Conservation (phyloP, 1,140 invertebrate species). For the Macrotrachela quadricornifera region DNA sequence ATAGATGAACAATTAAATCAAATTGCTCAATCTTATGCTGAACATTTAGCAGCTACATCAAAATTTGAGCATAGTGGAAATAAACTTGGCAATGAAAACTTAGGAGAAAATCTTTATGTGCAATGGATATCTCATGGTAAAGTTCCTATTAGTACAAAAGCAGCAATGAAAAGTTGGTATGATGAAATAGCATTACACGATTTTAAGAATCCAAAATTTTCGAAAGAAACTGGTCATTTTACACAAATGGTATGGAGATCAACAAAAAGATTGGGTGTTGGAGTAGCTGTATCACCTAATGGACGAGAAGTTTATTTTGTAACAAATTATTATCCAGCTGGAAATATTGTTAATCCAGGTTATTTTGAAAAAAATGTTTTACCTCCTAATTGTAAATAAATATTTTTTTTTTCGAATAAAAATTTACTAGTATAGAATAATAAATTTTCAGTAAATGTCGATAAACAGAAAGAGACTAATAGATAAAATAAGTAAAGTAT, state of each 20-base stretch:
- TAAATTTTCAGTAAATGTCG: too few relatives aligned
- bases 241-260: constrained; percentile 43
- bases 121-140: not conserved
- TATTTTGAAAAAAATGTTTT: too few relatives aligned
- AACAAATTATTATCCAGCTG: constrained; percentile 59
- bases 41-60: constrained; percentile 53
- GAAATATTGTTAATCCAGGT: constrained; percentile 43
- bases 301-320: constrained; percentile 46
- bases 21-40: constrained; percentile 60
- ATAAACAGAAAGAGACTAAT: too few relatives aligned
- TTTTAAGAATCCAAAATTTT: constrained; percentile 12
- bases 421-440: too few relatives aligned
- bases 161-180: constrained; percentile 16
- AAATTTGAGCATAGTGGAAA: constrained; percentile 49
- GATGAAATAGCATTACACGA: not conserved
- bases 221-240: constrained; percentile 17
- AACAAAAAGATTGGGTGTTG: constrained; percentile 48
- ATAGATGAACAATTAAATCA: constrained; percentile 40
- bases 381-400: too few relatives aligned
- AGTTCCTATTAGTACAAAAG: constrained; percentile 44
- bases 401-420: too few relatives aligned
- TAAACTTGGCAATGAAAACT: constrained; percentile 13
- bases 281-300: constrained; percentile 36
- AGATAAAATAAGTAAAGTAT: too few relatives aligned
- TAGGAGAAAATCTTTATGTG: constrained; percentile 26